Evolutionary conservation across 2,888 invertebrate species (phyloP).

Genomic region (Oscheius sp.): DNA sequence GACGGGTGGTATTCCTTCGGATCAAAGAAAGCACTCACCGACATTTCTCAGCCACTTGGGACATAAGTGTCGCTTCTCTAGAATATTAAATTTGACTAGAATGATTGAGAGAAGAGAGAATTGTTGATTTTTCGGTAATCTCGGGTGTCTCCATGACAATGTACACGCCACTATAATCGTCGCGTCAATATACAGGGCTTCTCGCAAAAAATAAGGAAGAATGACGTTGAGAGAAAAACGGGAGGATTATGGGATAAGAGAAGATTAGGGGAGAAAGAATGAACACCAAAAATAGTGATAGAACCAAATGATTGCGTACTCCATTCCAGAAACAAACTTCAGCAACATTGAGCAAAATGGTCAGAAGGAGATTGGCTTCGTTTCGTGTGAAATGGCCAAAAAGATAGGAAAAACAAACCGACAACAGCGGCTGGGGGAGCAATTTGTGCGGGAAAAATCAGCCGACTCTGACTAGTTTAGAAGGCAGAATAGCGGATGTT

Average conservation of each 20-base stretch:
- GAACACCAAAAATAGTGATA: background rate
- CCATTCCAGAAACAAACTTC: background rate
- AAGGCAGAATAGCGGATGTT: background rate
- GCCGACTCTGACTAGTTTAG: conserved; percentile 5
- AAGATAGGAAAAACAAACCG: too few relatives aligned
- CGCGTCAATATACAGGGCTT: background rate
- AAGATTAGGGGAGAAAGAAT: background rate
- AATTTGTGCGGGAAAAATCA: background rate
- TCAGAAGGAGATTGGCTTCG: background rate
- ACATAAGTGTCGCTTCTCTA: background rate
- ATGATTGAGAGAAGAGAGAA: background rate
- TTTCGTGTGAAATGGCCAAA: background rate
- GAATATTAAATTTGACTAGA: background rate
- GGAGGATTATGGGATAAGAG: background rate
- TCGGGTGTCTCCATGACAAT: conserved; percentile 7
- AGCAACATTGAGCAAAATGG: background rate
- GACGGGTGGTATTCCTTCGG: background rate
- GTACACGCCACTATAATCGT: background rate
- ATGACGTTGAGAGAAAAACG: background rate
- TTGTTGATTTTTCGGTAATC: background rate
- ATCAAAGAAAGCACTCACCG: background rate
- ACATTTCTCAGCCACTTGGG: conserved; percentile 4
- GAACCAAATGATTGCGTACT: too few relatives aligned
- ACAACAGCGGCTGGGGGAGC: too few relatives aligned
- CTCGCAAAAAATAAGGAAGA: background rate